Evolutionary conservation across 92 coral and sea anemone genomes (phyloP), one percentile per base, ranked within the genome.

Genomic region (Heliopora coerulea): DNA sequence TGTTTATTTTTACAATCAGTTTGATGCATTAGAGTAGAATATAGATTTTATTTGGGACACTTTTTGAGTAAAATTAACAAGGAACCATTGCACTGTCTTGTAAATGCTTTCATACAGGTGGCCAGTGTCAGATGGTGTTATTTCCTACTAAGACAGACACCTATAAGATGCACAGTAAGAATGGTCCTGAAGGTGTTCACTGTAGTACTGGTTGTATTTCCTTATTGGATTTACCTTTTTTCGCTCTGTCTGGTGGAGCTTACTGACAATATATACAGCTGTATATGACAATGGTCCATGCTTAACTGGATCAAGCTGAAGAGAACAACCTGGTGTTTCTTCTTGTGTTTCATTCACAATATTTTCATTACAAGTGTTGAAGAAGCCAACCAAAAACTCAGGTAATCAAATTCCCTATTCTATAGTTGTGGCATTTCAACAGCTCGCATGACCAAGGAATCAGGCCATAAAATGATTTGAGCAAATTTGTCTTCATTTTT

Each of bases 401-500:
- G 61, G 61, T 13, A 56, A 35, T 63, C 19, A 63, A 35, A 19
- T 63, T 63, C 7, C 50, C 70, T 15, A 40, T 9, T 19, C 50
- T 34, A 29, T 15, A 63, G 23, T 63, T 50, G 18, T 63, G 1
- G 14, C 70, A 63, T 11, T 35, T 32, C 24, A 63, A 29, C 27
- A 63, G 27, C 35, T 63, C 30, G 10, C 56, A 40, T 1, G 72
- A 40, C 14, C 21, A 26, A n/a, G 69, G 54, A 44, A 40, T 20
- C n/a, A 65, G 41, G 26, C 72, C 72, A 65, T 42, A 65, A 17
- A 65, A 65, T 18, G 33, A 40, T 40, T 65, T 30, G 23, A 65
- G 50, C 39, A 62, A 40, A n/a, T 28, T 58, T 58, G 34, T 28
- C 64, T 27, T 58, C 31, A 27, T 58, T 58, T 34, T 58, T 58